Percentiles rank a stretch among this genome's conserved stretches.
Conservation (phyloP, 2,797 vertebrate genomes). For the Cynodonichthys magdalenae region DNA sequence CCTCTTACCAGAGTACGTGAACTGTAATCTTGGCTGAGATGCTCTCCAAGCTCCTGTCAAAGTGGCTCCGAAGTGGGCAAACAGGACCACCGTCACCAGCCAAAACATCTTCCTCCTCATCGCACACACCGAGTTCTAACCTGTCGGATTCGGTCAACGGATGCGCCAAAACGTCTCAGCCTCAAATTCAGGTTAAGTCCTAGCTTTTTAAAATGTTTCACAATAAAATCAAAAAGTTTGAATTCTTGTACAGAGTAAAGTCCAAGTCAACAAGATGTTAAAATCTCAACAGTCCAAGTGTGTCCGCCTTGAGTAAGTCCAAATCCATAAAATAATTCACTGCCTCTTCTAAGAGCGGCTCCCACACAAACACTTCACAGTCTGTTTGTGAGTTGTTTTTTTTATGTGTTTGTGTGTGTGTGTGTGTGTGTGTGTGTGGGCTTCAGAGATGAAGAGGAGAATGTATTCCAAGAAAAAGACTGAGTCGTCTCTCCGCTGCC, state of each 20-base stretch:
- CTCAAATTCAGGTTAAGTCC: constrained; percentile 15
- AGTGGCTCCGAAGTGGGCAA: constrained; percentile 59
- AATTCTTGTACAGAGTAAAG: constrained; percentile 27
- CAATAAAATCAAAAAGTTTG: constrained; percentile 4
- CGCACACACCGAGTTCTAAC: constrained; percentile 17
- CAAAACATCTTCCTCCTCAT: constrained; percentile 55
- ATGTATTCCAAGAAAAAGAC: constrained; percentile 63
- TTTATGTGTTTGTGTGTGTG: constrained; percentile 11
- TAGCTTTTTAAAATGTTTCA: constrained; percentile 23
- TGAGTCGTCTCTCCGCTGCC: constrained; percentile 56
- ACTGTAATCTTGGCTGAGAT: constrained; percentile 83
- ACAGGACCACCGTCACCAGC: constrained; percentile 53
- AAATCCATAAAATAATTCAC: constrained; percentile 50
- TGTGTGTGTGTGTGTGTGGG: constrained; percentile 34
- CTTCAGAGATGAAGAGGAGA: constrained; percentile 44
- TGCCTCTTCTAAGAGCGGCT: constrained; percentile 28
- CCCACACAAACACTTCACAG: constrained; percentile 34
- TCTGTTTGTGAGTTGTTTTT: constrained; percentile 34
- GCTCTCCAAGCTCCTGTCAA: constrained; percentile 77
- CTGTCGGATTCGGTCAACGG: constrained; percentile 3
- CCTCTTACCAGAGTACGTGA: constrained; percentile 72
- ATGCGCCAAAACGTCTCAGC: constrained; percentile 19
- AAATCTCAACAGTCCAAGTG: constrained; percentile 43
- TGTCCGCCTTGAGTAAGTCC: constrained; percentile 37
- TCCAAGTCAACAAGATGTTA: constrained; percentile 43